These are phyloP conservation scores for Athalia cordata DNA, from an alignment of 2,888 invertebrate species.

Conservation along the genomic window DNA sequence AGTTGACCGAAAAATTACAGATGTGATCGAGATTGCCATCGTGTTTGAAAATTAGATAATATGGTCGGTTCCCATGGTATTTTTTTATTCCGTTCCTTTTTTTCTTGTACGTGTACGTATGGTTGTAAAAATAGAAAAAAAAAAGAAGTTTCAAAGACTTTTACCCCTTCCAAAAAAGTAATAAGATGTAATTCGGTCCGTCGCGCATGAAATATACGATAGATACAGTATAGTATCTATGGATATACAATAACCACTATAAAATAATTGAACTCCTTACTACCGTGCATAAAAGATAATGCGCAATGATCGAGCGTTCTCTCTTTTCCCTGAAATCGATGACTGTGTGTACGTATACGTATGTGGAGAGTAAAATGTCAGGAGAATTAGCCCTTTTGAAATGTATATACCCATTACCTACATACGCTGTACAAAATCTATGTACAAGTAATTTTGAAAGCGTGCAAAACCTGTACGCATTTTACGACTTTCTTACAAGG, in stretches of 20 bases:
- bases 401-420: neutral
- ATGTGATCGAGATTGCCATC: neutral
- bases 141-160: slow-evolving; percentile 22
- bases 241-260: slow-evolving; percentile 10
- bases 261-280: slow-evolving; percentile 35
- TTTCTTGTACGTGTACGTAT: neutral
- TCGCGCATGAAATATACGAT: neutral
- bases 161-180: slow-evolving; percentile 1
- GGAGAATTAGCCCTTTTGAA: slow-evolving; percentile 11
- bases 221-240: neutral
- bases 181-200: neutral
- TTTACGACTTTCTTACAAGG: slow-evolving; percentile 33
- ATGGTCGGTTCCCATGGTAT: slow-evolving; percentile 2
- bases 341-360: neutral
- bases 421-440: neutral
- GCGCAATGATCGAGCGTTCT: slow-evolving; percentile 2
- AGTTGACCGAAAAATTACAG: slow-evolving; percentile 26
- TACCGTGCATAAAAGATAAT: slow-evolving; percentile 37
- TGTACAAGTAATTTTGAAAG: neutral
- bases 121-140: neutral
- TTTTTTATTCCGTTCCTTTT: neutral
- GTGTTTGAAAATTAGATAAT: slow-evolving; percentile 11
- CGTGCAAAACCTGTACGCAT: neutral
- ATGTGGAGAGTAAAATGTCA: slow-evolving; percentile 10
- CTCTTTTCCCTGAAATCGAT: neutral